Evolutionary conservation across 2,888 invertebrate species (phyloP).

Genomic region (Steinernema scapterisci): DNA sequence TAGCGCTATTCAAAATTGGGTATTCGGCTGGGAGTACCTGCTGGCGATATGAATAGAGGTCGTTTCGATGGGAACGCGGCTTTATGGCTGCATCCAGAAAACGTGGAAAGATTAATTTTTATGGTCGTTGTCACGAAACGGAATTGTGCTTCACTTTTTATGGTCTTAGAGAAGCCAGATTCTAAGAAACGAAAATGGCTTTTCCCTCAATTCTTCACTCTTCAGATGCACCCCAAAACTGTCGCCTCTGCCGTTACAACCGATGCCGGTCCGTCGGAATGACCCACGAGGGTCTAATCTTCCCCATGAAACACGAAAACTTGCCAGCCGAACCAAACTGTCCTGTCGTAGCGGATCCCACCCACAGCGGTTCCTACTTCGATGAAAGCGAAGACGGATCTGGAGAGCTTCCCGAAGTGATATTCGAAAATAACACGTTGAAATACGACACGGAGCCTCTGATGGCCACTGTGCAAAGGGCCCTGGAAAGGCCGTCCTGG

Average conservation of each 20-base stretch:
- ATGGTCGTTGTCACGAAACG: no score
- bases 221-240: constrained; percentile 8
- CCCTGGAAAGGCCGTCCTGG: not conserved
- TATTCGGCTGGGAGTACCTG: no score
- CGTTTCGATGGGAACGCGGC: no score
- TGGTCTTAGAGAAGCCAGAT: no score
- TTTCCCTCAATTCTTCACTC: not conserved
- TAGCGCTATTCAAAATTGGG: no score
- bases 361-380: not conserved
- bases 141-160: no score
- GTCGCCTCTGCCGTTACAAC: not conserved
- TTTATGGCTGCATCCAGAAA: no score
- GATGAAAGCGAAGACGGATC: not conserved
- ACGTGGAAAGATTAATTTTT: no score
- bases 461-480: not conserved
- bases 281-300: not conserved
- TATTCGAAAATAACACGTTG: not conserved
- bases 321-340: no score
- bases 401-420: not conserved
- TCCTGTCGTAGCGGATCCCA: not conserved
- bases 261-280: not conserved
- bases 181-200: no score
- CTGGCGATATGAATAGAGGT: no score
- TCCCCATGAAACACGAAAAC: not conserved
- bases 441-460: not conserved